A percentile compares a stretch with the other conserved stretches of the same genome.
Conservation (phyloP, 2,113 vertebrate genomes). For the Bos taurus region ARS-UCD2.0 NC_037342.1:21675001-21675500, state of each 20-base stretch:
- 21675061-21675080: not conserved
- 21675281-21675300: not conserved
- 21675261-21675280: not conserved
- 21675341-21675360: not conserved
- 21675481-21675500: not conserved
- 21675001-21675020: not conserved
- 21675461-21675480: not conserved
- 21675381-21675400: not conserved
- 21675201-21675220: not conserved
- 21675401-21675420: not conserved
- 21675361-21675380: not conserved
- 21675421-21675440: not conserved
- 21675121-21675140: not conserved
- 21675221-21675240: not conserved
- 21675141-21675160: not conserved
- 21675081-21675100: not conserved
- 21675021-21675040: not conserved
- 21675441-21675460: not conserved
- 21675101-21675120: not conserved
- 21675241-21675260: not conserved
- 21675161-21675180: not conserved
- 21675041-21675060: not conserved
- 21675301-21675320: not conserved
- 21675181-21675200: not conserved
- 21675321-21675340: not conserved